These are phyloP conservation scores for Pediacus dermestoides DNA, from an alignment of 2,888 invertebrate species.

Conservation along the genomic window DNA sequence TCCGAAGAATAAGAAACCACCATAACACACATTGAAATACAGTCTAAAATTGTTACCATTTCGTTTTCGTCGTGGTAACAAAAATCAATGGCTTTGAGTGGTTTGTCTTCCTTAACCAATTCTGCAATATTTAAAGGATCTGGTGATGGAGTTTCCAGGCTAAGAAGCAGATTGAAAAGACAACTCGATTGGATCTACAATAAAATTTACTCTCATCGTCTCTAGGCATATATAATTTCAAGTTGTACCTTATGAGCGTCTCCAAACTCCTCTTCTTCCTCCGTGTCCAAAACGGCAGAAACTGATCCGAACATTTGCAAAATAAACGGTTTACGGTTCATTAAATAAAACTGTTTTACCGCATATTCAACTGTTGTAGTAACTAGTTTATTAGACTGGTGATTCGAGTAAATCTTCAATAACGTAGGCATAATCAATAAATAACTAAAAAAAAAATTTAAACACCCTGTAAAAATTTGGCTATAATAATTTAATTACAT, in stretches of 20 bases:
- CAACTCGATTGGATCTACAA: constrained; percentile 70
- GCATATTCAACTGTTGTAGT: constrained; percentile 96
- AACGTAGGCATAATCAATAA: constrained; percentile 96
- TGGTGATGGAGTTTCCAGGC: constrained; percentile 90
- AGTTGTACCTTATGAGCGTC: constrained; percentile 81
- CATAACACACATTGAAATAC: constrained; percentile 98
- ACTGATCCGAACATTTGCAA: constrained; percentile 99
- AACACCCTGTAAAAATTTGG: too few species aligned
- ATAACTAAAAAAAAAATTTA: constrained; percentile 72
- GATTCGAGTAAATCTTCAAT: constrained; percentile 93
- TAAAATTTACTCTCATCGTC: too few species aligned
- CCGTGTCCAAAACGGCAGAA: constrained; percentile 91
- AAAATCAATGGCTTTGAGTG: constrained; percentile 92
- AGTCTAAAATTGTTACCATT: constrained; percentile 93
- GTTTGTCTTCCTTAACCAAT: constrained; percentile 86
- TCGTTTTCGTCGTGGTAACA: constrained; percentile 98
- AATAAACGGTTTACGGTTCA: constrained; percentile 97
- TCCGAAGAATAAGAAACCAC: constrained; percentile 98
- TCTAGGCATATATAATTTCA: constrained; percentile 6
- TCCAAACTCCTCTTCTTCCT: constrained; percentile 80
- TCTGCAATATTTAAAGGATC: constrained; percentile 93
- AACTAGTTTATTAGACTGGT: constrained; percentile 94
- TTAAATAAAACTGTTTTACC: constrained; percentile 95
- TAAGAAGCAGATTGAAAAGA: constrained; percentile 84
- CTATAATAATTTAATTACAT: constrained; percentile 36